Evolutionary conservation across 64 coral and sea anemone species (phyloP).

Genomic region (Dendronephthya gigantea): DNA sequence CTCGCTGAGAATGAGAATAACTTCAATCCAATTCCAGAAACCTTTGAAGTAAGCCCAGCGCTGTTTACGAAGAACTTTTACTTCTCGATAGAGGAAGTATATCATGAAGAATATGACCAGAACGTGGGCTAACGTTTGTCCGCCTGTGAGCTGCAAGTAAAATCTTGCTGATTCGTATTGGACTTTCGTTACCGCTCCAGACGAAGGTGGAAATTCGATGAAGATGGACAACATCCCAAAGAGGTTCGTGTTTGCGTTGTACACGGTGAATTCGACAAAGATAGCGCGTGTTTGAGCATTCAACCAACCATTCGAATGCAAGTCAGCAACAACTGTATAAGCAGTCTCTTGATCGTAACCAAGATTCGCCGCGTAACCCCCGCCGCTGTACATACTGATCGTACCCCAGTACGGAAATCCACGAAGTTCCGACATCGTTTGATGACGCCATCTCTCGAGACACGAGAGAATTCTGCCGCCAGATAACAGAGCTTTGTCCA

Average conservation of each 20-base stretch:
- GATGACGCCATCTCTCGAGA: conserved; percentile 59
- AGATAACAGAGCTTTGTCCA: conserved; percentile 43
- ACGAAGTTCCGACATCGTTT: conserved; percentile 29
- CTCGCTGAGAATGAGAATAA: conserved; percentile 51
- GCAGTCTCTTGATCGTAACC: conserved; percentile 67
- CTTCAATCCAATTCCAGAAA: conserved; percentile 95
- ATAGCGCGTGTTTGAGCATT: conserved; percentile 47
- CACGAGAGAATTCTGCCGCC: conserved; percentile 71
- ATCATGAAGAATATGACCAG: no score
- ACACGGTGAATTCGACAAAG: no score
- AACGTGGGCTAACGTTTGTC: conserved; percentile 37
- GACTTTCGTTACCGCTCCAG: conserved; percentile 50
- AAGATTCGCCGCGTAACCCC: conserved; percentile 64
- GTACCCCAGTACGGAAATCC: conserved; percentile 79
- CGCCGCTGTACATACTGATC: conserved; percentile 54
- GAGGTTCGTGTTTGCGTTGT: no score
- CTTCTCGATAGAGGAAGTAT: conserved; percentile 86
- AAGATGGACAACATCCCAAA: conserved; percentile 77
- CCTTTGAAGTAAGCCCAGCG: conserved; percentile 64
- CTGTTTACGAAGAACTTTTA: conserved; percentile 57
- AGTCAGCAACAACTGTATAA: conserved; percentile 67
- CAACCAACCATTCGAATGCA: conserved; percentile 74
- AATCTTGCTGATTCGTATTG: conserved; percentile 43
- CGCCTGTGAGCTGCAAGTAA: no score
- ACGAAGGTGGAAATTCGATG: conserved; percentile 64